A percentile compares a stretch with the other conserved stretches of the same genome.
Conservation (phyloP, 2,888 invertebrate genomes). For the Prosopocoilus inquinatus region DNA sequence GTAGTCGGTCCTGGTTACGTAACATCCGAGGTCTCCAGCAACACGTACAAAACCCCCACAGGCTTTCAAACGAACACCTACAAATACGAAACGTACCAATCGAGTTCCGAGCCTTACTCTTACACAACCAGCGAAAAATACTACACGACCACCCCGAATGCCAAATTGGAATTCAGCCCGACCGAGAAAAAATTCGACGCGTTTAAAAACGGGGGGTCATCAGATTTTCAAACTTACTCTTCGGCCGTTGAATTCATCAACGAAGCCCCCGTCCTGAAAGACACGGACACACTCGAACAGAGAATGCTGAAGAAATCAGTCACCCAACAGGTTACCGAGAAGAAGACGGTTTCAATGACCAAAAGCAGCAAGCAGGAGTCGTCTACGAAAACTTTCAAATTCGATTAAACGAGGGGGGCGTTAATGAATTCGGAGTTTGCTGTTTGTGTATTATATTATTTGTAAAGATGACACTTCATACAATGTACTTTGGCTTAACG, state of each 20-base stretch:
- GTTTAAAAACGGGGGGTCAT: conserved; percentile 34
- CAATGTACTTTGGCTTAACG: too few species aligned
- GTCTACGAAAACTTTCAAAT: conserved; percentile 47
- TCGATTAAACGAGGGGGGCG: conserved; percentile 40
- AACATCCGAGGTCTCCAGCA: conserved; percentile 43
- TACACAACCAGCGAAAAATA: conserved; percentile 44
- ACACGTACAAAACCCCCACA: conserved; percentile 46
- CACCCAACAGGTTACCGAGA: conserved; percentile 67
- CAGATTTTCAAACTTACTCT: conserved; percentile 38
- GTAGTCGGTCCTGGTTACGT: conserved; percentile 36
- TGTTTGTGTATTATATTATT: not conserved
- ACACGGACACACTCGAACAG: conserved; percentile 62
- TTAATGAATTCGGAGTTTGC: not conserved
- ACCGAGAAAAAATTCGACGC: conserved; percentile 34
- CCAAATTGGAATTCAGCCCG: conserved; percentile 29
- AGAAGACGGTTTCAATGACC: conserved; percentile 67
- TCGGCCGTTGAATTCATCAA: conserved; percentile 44
- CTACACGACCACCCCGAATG: conserved; percentile 39
- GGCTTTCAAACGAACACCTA: conserved; percentile 46
- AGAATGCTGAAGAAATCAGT: conserved; percentile 66
- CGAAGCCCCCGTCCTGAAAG: conserved; percentile 46
- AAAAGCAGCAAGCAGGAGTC: conserved; percentile 48
- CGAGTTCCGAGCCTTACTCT: conserved; percentile 40
- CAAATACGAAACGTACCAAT: conserved; percentile 45
- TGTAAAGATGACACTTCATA: too few species aligned